Evolutionary conservation across 2,113 vertebrate genomes (phyloP).

Genomic region (Mohoua ochrocephala): DNA sequence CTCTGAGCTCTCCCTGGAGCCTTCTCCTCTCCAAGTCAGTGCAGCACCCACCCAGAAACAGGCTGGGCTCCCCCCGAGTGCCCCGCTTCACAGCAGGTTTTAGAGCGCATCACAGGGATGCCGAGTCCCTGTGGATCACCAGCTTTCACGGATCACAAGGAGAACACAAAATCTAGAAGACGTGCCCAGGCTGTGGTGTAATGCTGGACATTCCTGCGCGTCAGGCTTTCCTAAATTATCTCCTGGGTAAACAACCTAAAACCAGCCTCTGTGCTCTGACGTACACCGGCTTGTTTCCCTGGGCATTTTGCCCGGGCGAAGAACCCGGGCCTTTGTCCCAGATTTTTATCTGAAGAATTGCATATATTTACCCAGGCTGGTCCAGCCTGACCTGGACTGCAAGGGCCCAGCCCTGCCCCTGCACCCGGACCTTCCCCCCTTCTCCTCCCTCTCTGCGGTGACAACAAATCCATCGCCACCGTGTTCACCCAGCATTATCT

Average conservation of each 20-base stretch:
- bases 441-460: neutral
- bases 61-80: rapidly evolving
- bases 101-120: neutral
- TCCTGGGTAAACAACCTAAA: neutral
- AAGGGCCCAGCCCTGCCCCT: neutral
- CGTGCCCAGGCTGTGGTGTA: neutral
- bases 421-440: neutral
- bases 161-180: neutral
- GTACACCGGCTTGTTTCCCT: neutral
- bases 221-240: constrained; percentile 36
- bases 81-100: neutral
- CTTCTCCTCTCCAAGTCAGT: neutral
- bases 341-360: neutral
- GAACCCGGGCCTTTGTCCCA: neutral
- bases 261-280: neutral
- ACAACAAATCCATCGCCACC: neutral
- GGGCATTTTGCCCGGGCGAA: neutral
- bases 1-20: neutral
- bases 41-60: neutral
- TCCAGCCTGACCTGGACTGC: neutral
- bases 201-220: neutral
- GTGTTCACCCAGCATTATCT: neutral
- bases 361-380: neutral
- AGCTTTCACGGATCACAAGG: neutral
- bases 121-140: neutral